Evolutionary conservation across 2,888 invertebrate genomes (phyloP).

Genomic region (Neoascia interrupta): DNA sequence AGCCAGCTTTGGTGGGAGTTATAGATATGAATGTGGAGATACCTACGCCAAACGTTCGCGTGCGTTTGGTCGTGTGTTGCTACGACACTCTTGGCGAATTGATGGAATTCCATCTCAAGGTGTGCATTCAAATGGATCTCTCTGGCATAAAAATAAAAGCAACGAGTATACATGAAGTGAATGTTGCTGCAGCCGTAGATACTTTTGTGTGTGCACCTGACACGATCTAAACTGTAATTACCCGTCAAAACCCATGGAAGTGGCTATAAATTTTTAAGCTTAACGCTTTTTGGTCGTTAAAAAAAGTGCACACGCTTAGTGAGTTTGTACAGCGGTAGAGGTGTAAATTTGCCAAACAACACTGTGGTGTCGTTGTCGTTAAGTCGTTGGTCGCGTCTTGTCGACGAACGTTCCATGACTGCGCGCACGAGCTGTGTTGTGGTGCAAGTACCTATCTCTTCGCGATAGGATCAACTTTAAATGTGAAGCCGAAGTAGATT

Average conservation of each 20-base stretch:
- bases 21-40: too few relatives aligned
- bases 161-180: conserved; percentile 28
- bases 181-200: conserved; percentile 24
- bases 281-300: conserved; percentile 50
- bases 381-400: background rate
- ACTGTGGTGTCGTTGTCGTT: background rate
- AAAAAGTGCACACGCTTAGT: conserved; percentile 29
- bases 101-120: conserved; percentile 70
- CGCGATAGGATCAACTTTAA: conserved; percentile 24
- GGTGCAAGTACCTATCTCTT: too few relatives aligned
- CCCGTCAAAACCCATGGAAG: conserved; percentile 65
- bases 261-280: conserved; percentile 58
- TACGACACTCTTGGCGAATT: conserved; percentile 50
- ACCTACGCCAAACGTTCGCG: conserved; percentile 17
- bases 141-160: conserved; percentile 33
- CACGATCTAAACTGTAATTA: conserved; percentile 69
- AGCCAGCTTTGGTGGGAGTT: too few relatives aligned
- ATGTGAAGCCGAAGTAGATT: conserved; percentile 44
- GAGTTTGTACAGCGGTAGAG: too few relatives aligned
- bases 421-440: too few relatives aligned
- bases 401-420: too few relatives aligned
- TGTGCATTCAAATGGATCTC: conserved; percentile 61
- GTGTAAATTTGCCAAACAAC: conserved; percentile 58
- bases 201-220: conserved; percentile 65
- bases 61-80: conserved; percentile 1